phyloP scores from a whole-genome alignment of 2,113 vertebrate species.

The human (Homo sapiens) region GRCh38 chr6:17780501-17781000 shows the following conservation, averaged over 20 bases:
- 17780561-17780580: neutral
- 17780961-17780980: accelerated
- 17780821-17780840: conserved; percentile 96
- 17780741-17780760: conserved; percentile 97
- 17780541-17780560: neutral
- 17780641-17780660: neutral
- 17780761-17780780: conserved; percentile 97
- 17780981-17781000: neutral
- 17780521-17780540: neutral
- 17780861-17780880: conserved; percentile 96
- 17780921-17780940: neutral
- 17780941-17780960: neutral
- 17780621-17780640: neutral
- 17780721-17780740: conserved; percentile 94
- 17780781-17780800: conserved; percentile 96
- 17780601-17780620: neutral
- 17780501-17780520: neutral
- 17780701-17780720: neutral
- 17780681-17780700: accelerated
- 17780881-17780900: conserved; percentile 97
- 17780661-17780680: neutral
- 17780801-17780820: conserved; percentile 95
- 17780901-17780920: conserved; percentile 86
- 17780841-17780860: conserved; percentile 95
- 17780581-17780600: neutral